Evolutionary conservation across 2,888 invertebrate species (phyloP).

Genomic region (Oscheius sp.): DNA sequence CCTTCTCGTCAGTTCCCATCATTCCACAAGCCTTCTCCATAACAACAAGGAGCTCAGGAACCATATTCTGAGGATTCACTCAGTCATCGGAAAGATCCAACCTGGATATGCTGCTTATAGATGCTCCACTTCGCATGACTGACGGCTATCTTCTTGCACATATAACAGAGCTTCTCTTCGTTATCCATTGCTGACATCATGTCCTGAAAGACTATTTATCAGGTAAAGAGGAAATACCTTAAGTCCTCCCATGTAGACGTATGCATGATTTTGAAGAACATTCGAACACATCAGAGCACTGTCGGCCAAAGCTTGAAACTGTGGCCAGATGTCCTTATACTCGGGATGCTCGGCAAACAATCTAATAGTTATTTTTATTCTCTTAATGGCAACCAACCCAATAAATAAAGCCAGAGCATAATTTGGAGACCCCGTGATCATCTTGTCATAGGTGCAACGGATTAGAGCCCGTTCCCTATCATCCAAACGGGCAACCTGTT

Average conservation of each 20-base stretch:
- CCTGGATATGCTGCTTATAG: conserved; percentile 54
- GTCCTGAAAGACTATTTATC: conserved; percentile 33
- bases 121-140: conserved; percentile 57
- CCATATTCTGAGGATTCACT: conserved; percentile 50
- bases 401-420: conserved; percentile 19
- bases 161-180: conserved; percentile 38
- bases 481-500: not conserved
- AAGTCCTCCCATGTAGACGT: conserved; percentile 58
- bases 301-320: conserved; percentile 58
- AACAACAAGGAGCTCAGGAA: conserved; percentile 50
- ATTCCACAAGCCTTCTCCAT: conserved; percentile 36
- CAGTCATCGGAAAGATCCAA: not conserved
- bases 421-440: conserved; percentile 4
- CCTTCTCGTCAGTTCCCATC: conserved; percentile 39
- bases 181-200: conserved; percentile 49
- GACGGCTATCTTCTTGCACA: conserved; percentile 47
- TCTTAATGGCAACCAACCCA: not conserved
- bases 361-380: conserved; percentile 31
- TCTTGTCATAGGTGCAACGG: conserved; percentile 11
- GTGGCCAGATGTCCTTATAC: conserved; percentile 63
- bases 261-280: conserved; percentile 54
- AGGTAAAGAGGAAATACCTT: conserved; percentile 45
- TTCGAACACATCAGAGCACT: conserved; percentile 56
- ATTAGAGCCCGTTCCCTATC: not conserved
- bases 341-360: conserved; percentile 60